Evolutionary conservation across 2,113 vertebrate genomes (phyloP).

Genomic region (Antennarius striatus): DNA sequence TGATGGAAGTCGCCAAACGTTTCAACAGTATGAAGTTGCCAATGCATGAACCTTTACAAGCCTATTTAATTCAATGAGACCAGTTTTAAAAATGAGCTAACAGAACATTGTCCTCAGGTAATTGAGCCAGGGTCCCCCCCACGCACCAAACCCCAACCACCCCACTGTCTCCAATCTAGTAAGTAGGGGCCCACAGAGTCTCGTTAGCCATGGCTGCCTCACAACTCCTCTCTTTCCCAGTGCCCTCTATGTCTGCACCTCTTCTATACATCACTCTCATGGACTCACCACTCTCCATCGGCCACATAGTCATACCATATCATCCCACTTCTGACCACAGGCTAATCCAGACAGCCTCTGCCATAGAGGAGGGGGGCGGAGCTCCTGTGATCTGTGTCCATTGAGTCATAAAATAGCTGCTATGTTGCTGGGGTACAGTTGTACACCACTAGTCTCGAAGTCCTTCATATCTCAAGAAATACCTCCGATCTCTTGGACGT

Average conservation of each 20-base stretch:
- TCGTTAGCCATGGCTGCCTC: slow-evolving; percentile 77
- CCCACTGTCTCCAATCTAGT: slow-evolving; percentile 81
- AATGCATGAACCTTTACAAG: slow-evolving; percentile 58
- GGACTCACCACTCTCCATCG: slow-evolving; percentile 73
- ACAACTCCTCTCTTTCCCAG: slow-evolving; percentile 74
- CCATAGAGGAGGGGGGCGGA: slow-evolving; percentile 35
- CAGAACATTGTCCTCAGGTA: slow-evolving; percentile 79
- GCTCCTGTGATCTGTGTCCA: slow-evolving; percentile 41
- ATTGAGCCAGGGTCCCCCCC: slow-evolving; percentile 80
- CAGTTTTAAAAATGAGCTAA: slow-evolving; percentile 77
- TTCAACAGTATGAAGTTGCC: slow-evolving; percentile 33
- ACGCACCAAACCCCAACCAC: slow-evolving; percentile 81
- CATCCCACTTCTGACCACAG: slow-evolving; percentile 69
- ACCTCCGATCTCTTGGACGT: slow-evolving; percentile 41
- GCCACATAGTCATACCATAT: slow-evolving; percentile 70
- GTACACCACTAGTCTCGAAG: slow-evolving; percentile 51
- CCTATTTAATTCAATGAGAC: slow-evolving; percentile 64
- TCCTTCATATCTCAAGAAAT: slow-evolving; percentile 49
- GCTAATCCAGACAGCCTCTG: slow-evolving; percentile 27
- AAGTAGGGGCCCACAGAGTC: slow-evolving; percentile 80
- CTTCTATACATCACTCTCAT: slow-evolving; percentile 70
- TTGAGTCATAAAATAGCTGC: slow-evolving; percentile 25
- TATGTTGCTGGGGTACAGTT: slow-evolving; percentile 62
- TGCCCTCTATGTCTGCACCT: slow-evolving; percentile 72
- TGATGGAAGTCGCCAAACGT: neutral